Conservation (phyloP, 2,888 invertebrate genomes). For the Nineta flava region DNA sequence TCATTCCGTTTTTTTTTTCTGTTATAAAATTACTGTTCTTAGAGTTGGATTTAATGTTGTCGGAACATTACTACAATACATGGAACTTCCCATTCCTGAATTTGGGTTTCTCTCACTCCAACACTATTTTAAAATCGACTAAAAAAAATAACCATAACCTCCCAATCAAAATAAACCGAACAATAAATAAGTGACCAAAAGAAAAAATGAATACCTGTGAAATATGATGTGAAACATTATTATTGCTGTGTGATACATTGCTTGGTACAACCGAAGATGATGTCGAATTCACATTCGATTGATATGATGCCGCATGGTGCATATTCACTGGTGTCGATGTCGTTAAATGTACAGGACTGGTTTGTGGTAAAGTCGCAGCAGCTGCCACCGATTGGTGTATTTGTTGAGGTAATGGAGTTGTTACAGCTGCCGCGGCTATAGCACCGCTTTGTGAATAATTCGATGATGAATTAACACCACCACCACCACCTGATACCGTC, state of each 20-base stretch:
- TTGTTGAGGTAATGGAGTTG: neutral
- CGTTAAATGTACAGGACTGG: constrained; percentile 4
- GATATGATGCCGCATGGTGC: neutral
- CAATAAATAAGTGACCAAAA: neutral
- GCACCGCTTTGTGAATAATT: neutral
- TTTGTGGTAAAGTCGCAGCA: neutral
- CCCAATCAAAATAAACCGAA: too few species aligned
- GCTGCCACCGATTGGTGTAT: neutral
- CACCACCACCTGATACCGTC: neutral
- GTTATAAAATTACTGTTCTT: too few species aligned
- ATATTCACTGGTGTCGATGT: neutral
- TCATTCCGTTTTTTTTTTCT: too few species aligned
- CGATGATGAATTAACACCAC: neutral
- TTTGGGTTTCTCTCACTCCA: too few species aligned
- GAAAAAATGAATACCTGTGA: neutral
- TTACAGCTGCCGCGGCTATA: neutral
- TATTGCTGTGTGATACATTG: constrained; percentile 5
- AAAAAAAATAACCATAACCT: neutral
- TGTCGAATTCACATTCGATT: neutral
- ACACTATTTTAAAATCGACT: too few species aligned
- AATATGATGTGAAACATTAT: constrained; percentile 4
- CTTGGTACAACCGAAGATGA: neutral
- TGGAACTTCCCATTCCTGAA: too few species aligned
- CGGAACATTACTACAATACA: too few species aligned
- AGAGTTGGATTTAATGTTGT: too few species aligned